Percentiles rank a stretch among this genome's conserved stretches.
phyloP scores from a whole-genome alignment of 30 jellyfish, hydroid and myxozoan genomes.

The Turritopsis rubra region DNA sequence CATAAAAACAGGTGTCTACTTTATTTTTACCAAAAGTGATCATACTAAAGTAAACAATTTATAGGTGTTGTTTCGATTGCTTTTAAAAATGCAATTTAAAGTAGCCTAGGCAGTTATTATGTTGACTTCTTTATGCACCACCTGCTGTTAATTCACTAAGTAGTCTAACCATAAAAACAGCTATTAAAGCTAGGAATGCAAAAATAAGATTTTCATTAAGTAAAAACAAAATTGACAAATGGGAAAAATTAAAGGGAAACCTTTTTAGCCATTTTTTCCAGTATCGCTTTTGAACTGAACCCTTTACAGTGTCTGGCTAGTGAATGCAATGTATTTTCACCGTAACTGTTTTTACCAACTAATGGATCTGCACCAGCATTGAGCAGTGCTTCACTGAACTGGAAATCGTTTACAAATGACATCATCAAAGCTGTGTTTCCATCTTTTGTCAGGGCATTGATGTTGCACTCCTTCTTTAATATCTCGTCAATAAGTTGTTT shows the following conservation, averaged over 20 bases:
- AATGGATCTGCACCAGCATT: slow-evolving; percentile 37
- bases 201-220: background rate
- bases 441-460: slow-evolving; percentile 21
- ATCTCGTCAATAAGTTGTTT: slow-evolving; percentile 22
- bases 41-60: too few relatives aligned
- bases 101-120: too few relatives aligned
- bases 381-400: slow-evolving; percentile 9
- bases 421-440: slow-evolving; percentile 38
- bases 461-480: slow-evolving; percentile 25
- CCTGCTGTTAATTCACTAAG: too few relatives aligned
- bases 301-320: slow-evolving; percentile 18
- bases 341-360: slow-evolving; percentile 10
- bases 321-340: slow-evolving; percentile 27
- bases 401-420: slow-evolving; percentile 5
- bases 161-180: too few relatives aligned
- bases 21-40: too few relatives aligned
- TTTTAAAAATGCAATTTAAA: too few relatives aligned
- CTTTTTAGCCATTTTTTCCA: background rate
- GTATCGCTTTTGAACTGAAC: background rate
- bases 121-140: too few relatives aligned
- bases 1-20: too few relatives aligned
- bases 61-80: too few relatives aligned
- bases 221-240: background rate
- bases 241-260: background rate
- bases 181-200: too few relatives aligned